These are phyloP conservation scores for Vipera ursinii DNA, from an alignment of 2,797 vertebrate genomes.

Conservation along the genomic window DNA sequence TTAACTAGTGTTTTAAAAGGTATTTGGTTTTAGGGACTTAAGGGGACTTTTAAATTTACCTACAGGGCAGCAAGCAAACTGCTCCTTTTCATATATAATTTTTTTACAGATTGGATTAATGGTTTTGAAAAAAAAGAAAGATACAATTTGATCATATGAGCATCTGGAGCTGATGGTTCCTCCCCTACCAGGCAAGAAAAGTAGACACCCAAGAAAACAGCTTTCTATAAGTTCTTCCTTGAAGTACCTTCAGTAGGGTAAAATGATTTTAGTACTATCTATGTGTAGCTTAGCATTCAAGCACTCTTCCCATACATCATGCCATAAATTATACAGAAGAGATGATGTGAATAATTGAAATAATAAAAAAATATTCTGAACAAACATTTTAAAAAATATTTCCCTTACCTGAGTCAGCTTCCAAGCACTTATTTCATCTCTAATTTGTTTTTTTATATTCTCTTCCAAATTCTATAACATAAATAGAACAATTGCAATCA, in stretches of 20 bases:
- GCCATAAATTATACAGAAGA: neutral
- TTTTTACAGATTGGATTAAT: neutral
- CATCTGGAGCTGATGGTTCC: neutral
- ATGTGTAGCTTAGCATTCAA: neutral
- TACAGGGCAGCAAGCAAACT: neutral
- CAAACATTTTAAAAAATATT: constrained; percentile 33
- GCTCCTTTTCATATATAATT: neutral
- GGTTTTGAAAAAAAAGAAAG: neutral
- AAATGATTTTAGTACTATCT: neutral
- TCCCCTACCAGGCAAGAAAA: neutral
- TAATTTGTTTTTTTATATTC: constrained; percentile 57
- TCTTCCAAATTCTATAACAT: constrained; percentile 48
- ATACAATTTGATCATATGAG: neutral
- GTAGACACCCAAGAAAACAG: neutral
- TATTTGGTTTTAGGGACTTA: neutral
- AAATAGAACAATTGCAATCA: neutral
- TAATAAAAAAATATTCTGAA: constrained; percentile 33
- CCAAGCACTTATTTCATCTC: constrained; percentile 36
- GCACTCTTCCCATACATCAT: neutral
- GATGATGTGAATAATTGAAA: neutral
- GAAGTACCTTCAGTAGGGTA: neutral
- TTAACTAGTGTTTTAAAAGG: neutral
- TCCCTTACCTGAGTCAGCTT: constrained; percentile 61
- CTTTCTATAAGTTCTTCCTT: neutral
- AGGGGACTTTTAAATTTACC: neutral